A percentile compares a stretch with the other conserved stretches of the same genome.
phyloP scores from a whole-genome alignment of 2,113 vertebrate species.

The Cyanocitta stelleri region DNA sequence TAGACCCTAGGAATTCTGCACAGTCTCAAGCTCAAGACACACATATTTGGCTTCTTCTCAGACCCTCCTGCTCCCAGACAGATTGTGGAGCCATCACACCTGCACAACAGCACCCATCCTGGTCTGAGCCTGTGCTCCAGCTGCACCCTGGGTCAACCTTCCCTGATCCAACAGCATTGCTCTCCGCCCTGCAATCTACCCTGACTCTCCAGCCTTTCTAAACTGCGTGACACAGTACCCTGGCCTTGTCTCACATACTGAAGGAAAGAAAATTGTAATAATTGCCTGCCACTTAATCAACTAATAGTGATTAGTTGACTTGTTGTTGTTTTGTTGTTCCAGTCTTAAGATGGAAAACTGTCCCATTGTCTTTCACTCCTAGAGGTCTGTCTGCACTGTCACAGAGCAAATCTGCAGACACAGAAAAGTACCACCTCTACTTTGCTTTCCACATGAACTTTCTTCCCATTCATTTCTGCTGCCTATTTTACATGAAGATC shows the following conservation, averaged over 20 bases:
- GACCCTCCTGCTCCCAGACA: neutral
- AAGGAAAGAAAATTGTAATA: neutral
- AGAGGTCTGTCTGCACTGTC: neutral
- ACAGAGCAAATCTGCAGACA: neutral
- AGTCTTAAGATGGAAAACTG: neutral
- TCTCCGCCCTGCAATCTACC: neutral
- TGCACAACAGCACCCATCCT: accelerated
- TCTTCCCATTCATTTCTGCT: neutral
- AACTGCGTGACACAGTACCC: accelerated
- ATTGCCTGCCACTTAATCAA: neutral
- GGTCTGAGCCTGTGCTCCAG: neutral
- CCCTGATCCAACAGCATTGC: neutral
- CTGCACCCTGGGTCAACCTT: neutral
- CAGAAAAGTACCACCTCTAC: neutral
- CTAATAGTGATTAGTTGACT: neutral
- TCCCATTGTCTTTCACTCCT: neutral
- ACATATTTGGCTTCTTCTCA: neutral
- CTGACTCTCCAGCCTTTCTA: neutral
- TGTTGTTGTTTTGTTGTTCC: neutral
- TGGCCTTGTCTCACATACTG: neutral
- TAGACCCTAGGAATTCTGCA: neutral
- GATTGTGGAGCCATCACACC: neutral
- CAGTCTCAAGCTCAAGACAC: neutral
- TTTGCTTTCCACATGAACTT: neutral
- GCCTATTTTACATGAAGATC: neutral